Conservation (phyloP, 2,113 vertebrate species). For the Solea solea region DNA sequence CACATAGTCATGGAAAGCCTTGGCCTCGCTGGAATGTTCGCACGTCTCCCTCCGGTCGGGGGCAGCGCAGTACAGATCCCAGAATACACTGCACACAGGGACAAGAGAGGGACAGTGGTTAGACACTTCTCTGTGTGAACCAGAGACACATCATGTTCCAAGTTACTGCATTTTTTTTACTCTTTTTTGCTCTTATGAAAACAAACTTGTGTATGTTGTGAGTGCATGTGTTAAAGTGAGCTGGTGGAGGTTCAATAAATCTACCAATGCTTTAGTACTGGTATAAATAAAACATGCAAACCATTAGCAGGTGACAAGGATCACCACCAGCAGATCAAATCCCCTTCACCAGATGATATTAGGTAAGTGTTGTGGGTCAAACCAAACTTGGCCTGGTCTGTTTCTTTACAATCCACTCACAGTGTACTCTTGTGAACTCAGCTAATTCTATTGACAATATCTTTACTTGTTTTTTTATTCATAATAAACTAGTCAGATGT, state of each 20-base stretch:
- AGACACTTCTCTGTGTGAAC: slow-evolving; percentile 37
- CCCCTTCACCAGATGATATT: no score
- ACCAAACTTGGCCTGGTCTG: no score
- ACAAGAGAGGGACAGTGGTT: slow-evolving; percentile 55
- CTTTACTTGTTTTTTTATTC: no score
- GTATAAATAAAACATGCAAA: background rate
- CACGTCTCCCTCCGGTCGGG: slow-evolving; percentile 91
- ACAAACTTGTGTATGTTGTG: background rate
- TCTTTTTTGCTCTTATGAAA: background rate
- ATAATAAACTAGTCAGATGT: no score
- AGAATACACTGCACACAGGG: slow-evolving; percentile 86
- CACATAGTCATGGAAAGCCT: slow-evolving; percentile 91
- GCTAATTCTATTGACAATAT: no score
- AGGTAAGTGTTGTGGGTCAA: no score
- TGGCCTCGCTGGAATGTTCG: slow-evolving; percentile 91
- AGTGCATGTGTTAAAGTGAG: background rate
- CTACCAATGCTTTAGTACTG: background rate
- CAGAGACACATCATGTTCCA: slow-evolving; percentile 8
- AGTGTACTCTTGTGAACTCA: no score
- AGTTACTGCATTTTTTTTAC: slow-evolving; percentile 5
- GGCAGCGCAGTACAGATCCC: slow-evolving; percentile 93
- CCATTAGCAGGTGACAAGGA: no score
- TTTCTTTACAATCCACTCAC: no score
- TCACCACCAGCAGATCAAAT: no score
- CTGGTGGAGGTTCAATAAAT: background rate